Conservation (phyloP, 2,888 invertebrate genomes). For the Matsumyia berberina region DNA sequence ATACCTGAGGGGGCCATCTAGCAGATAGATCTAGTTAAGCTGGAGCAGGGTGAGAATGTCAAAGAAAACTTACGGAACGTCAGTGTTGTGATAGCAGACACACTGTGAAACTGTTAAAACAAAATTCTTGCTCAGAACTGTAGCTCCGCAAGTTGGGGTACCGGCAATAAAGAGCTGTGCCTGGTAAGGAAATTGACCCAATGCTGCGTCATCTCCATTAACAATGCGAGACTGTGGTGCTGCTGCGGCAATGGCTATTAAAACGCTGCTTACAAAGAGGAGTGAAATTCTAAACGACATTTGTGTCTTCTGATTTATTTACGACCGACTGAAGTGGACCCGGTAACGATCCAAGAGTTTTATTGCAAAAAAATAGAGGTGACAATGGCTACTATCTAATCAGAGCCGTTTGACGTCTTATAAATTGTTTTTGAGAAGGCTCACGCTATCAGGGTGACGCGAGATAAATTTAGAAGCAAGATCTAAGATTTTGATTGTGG, state of each 20-base stretch:
- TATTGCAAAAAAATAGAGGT: not conserved
- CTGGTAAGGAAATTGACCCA: conserved; percentile 83
- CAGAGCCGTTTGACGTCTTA: not conserved
- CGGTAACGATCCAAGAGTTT: not conserved
- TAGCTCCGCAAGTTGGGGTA: conserved; percentile 80
- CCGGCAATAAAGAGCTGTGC: conserved; percentile 80
- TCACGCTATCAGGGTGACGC: conserved; percentile 10
- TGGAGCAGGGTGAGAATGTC: not conserved
- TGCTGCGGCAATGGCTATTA: conserved; percentile 33
- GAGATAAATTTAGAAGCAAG: conserved; percentile 12
- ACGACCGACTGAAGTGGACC: conserved; percentile 13
- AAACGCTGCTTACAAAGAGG: conserved; percentile 4
- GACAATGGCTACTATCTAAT: conserved; percentile 25
- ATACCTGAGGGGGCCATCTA: conserved; percentile 80
- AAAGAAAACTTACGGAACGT: conserved; percentile 78
- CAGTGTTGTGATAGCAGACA: conserved; percentile 79
- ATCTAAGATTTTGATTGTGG: not conserved
- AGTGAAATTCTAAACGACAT: conserved; percentile 34
- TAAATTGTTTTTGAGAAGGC: not conserved
- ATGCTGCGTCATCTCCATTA: conserved; percentile 81
- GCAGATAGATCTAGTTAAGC: not conserved
- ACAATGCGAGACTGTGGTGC: conserved; percentile 79
- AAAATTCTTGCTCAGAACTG: conserved; percentile 80
- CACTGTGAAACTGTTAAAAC: conserved; percentile 82
- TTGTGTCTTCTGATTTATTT: conserved; percentile 12